Evolutionary conservation across 2,113 vertebrate species (phyloP).

Genomic region (Rhipidura dahli): DNA sequence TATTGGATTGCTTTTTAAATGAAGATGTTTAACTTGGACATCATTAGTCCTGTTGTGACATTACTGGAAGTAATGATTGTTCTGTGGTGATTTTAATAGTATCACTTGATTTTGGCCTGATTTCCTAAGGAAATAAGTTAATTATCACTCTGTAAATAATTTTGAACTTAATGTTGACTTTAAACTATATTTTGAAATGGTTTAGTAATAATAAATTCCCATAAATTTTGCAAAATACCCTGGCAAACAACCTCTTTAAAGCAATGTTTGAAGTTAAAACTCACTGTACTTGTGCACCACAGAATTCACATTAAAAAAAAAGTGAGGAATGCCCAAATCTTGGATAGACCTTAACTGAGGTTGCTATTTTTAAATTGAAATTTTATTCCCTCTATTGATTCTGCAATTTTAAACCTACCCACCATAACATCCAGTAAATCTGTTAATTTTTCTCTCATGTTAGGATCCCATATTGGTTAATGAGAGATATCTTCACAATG

Average conservation of each 20-base stretch:
- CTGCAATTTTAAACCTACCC: not conserved
- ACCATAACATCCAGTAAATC: not conserved
- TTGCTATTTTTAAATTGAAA: not conserved
- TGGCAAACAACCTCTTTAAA: not conserved
- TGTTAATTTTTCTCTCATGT: not conserved
- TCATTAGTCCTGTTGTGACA: not conserved
- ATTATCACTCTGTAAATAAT: not conserved
- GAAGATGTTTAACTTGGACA: not conserved
- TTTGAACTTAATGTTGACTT: not conserved
- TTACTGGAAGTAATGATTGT: not conserved
- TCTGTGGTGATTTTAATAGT: not conserved
- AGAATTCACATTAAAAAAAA: not conserved
- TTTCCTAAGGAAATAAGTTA: not conserved
- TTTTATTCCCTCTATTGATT: not conserved
- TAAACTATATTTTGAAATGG: not conserved
- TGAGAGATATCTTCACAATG: not conserved
- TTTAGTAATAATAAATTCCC: not conserved
- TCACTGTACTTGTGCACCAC: not conserved
- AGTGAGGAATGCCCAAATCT: not conserved
- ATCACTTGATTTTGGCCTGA: not conserved
- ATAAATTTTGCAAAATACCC: not conserved
- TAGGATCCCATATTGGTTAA: not conserved
- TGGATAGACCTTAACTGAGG: rapidly evolving
- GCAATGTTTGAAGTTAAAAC: not conserved
- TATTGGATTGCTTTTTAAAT: not conserved